These are phyloP conservation scores for Scopus umbretta DNA, from an alignment of 2,113 vertebrate genomes.

Conservation along the genomic window DNA sequence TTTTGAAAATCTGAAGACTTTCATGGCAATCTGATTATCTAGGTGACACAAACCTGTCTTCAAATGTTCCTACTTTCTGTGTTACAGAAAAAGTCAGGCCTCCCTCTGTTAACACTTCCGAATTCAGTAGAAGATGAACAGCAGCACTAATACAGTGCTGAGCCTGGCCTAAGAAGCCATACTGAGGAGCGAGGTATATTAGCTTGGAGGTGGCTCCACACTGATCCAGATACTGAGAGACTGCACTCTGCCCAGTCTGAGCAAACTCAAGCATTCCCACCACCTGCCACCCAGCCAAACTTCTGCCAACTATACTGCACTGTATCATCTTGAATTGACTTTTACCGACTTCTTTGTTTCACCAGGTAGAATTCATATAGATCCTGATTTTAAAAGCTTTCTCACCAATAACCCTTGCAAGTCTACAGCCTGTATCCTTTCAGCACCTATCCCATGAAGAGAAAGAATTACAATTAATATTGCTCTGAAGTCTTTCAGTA, in stretches of 20 bases:
- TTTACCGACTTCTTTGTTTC: not conserved
- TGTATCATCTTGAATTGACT: not conserved
- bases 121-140: not conserved
- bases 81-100: not conserved
- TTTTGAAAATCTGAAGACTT: not conserved
- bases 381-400: not conserved
- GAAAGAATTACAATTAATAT: not conserved
- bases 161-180: not conserved
- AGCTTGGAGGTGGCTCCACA: not conserved
- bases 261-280: not conserved
- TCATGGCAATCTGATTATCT: not conserved
- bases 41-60: not conserved
- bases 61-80: not conserved
- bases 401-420: not conserved
- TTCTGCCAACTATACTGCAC: not conserved
- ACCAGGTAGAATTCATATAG: not conserved
- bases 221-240: too few species aligned
- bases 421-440: not conserved
- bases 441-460: not conserved
- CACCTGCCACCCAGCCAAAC: accelerated
- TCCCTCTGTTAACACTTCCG: not conserved
- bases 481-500: not conserved
- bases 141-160: not conserved
- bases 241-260: not conserved
- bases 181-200: not conserved